Evolutionary conservation across 2,113 vertebrate genomes (phyloP).

Genomic region (Vanacampus margaritifer): DNA sequence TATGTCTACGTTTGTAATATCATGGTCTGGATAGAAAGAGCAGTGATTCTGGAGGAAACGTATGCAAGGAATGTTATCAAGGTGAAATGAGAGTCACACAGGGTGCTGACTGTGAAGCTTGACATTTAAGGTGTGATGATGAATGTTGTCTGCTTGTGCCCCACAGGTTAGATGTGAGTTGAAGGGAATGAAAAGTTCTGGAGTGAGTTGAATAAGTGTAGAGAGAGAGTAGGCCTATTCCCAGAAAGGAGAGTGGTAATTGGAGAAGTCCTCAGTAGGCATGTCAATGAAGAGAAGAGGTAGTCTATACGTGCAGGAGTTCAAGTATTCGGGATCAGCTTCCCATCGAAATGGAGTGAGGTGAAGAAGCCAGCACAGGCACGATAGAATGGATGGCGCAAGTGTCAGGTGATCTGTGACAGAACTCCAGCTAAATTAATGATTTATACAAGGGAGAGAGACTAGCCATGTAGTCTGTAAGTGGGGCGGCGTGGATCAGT

Average conservation of each 20-base stretch:
- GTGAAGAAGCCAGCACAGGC: no score
- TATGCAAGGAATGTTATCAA: neutral
- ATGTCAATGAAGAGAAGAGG: neutral
- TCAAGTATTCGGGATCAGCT: no score
- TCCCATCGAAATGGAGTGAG: no score
- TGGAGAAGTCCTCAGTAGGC: neutral
- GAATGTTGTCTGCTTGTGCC: neutral
- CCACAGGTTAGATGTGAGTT: neutral
- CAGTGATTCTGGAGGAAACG: neutral
- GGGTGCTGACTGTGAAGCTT: no score
- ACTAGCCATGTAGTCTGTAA: no score
- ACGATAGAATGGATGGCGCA: no score
- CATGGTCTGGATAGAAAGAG: neutral
- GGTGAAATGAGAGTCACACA: no score
- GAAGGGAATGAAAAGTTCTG: neutral
- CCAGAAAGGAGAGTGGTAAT: neutral
- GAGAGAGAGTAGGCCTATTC: neutral
- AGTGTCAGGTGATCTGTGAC: no score
- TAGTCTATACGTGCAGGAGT: no score
- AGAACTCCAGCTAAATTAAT: no score
- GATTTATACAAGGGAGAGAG: no score
- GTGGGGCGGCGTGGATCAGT: no score
- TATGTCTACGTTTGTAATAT: neutral
- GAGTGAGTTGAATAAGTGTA: neutral
- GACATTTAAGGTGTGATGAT: neutral